Evolutionary conservation across 1,140 invertebrate species (phyloP), one percentile per base, ranked within the genome.

Genomic region (Pemphigus obesinymphae): DNA sequence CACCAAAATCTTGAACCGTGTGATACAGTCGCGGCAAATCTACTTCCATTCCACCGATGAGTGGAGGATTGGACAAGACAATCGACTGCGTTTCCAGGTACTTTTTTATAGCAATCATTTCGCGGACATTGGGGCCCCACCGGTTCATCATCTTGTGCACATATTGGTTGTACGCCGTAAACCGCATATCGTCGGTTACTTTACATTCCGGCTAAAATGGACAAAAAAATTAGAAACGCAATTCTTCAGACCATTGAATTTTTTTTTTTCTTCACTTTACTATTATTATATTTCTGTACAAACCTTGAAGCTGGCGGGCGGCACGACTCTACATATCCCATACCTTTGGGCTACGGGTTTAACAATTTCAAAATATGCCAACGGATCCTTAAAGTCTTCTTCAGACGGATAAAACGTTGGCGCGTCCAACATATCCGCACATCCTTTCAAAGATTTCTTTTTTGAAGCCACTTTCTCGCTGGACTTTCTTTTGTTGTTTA

Each of bases 161-260:
- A 84, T 97, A 97, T 85, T 98, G 96, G 87, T 96, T 96, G 80
- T 96, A 93, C 1, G 94, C 94, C 0, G 93, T 95, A 85, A 97
- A 98, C 75, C 93, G 88, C 91, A 95, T 94, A 85, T 93, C 93
- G 85, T 94, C 94, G 50, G 91, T 91, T 0, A 97, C 91, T 85
- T 93, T 93, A 85, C 95, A 97, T 85, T 96, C 93, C 0, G 95
- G 93, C 89, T 92, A 83, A n/a, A n/a, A n/a, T n/a, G n/a, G n/a
- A n/a, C n/a, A n/a, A n/a, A n/a, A n/a, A n/a, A n/a, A n/a, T n/a
- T n/a, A n/a, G n/a, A n/a, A n/a, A n/a, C n/a, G n/a, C n/a, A n/a
- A n/a, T n/a, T n/a, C n/a, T n/a, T n/a, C n/a, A n/a, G n/a, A n/a
- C 50, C 0, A 5, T 26, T 15, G 23, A 58, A 58, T 0, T 26